These are phyloP conservation scores for Murina feae DNA, from an alignment of 2,113 vertebrate species.

Conservation along the genomic window DNA sequence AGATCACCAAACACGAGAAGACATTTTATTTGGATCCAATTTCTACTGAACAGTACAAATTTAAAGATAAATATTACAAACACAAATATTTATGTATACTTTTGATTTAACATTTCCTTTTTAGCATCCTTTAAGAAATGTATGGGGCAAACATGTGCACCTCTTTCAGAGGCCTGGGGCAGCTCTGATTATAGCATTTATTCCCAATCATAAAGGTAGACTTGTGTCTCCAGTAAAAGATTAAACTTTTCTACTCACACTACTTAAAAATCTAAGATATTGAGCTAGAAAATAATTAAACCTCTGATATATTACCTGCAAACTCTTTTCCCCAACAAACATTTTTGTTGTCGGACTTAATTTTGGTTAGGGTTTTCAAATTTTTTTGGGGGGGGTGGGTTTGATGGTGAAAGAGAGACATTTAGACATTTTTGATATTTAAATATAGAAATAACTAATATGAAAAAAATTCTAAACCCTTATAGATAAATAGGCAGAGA, in stretches of 20 bases:
- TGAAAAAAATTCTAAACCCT: background rate
- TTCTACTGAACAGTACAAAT: background rate
- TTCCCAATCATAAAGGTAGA: background rate
- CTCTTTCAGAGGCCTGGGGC: background rate
- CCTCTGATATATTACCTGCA: background rate
- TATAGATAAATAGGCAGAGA: background rate
- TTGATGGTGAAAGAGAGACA: background rate
- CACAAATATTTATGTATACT: background rate
- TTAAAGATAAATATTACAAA: background rate
- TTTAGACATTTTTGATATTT: background rate
- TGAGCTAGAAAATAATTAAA: background rate
- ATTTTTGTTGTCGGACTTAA: background rate
- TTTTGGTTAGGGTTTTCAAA: background rate
- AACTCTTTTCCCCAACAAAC: background rate
- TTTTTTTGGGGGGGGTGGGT: rapidly evolving
- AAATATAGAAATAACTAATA: background rate
- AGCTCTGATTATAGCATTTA: background rate
- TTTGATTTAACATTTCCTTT: background rate
- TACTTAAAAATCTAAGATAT: background rate
- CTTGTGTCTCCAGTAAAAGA: background rate
- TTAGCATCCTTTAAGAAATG: background rate
- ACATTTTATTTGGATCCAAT: background rate
- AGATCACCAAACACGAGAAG: background rate
- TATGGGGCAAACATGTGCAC: background rate
- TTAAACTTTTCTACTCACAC: background rate